Base-by-base conservation (phyloP, 2,797 vertebrate genomes). In the Hephaestus fuliginosus region DNA sequence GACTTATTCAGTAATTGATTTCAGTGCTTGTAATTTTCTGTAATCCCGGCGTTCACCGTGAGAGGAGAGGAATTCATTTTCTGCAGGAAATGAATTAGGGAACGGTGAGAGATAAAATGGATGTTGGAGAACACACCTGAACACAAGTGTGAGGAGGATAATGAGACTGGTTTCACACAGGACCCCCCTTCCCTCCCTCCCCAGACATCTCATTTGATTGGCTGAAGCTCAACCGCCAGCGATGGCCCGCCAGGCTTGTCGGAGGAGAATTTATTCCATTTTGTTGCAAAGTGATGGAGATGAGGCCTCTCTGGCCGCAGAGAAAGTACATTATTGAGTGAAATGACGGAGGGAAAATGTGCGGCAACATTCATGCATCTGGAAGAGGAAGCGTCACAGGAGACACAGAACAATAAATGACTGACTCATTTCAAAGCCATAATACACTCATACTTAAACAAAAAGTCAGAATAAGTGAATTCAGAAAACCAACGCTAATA, bases 61-160 rank as follows among this genome's bases (percentile, higher is more conserved):
- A 89, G 74, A 86, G 80, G 75, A 92, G 85, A 83, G 82, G 83
- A 89, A 92, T 92, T 89, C 72, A 89, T 93, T 91, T 92, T 92
- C 88, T 77, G 81, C 83, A 70, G 92, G 88, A 92, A 86, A 92
- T 91, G 75, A 93, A 91, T 91, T 88, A 84, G 83, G 55, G 80
- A 61, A 76, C 7, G 18, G 52, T 8, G 14, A 80, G 74, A 85
- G 81, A 90, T 91, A 84, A 90, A 93, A 90, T 90, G 88, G 75
- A 89, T 90, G 92, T 88, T 78, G 82, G 89, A 80, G 86, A 90
- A 76, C 86, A 90, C 86, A 92, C 92, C 90, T 91, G 89, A 89
- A 88, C 89, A 90, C 80, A 55, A 84, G 86, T 67, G 81, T 70
- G 46, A 41, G 77, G 66, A 76, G 3, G 43, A 75, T 91, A 90